These are phyloP conservation scores for Orchestia grillus DNA, from an alignment of 1,140 invertebrate genomes.

Conservation along the genomic window DNA sequence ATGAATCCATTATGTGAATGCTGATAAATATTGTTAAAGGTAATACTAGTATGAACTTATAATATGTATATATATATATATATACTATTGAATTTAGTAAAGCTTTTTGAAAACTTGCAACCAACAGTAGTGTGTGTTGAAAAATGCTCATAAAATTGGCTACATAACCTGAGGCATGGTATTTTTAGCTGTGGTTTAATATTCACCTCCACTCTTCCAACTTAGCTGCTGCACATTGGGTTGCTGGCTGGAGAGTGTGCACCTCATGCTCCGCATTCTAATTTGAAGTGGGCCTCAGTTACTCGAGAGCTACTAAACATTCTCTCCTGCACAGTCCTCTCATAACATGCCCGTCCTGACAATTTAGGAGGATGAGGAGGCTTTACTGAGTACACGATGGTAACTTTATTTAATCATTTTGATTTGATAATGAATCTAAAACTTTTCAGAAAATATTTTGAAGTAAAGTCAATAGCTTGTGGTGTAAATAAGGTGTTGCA, in stretches of 20 bases:
- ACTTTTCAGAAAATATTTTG: neutral
- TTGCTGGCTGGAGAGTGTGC: neutral
- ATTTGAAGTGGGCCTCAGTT: neutral
- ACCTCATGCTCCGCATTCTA: neutral
- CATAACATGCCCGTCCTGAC: neutral
- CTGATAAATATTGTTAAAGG: too few species aligned
- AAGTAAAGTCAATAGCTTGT: neutral
- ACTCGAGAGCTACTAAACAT: neutral
- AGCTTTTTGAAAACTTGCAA: too few species aligned
- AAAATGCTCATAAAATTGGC: neutral
- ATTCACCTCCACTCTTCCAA: neutral
- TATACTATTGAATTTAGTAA: too few species aligned
- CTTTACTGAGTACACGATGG: neutral
- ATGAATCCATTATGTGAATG: too few species aligned
- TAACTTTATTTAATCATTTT: neutral
- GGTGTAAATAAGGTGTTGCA: too few species aligned
- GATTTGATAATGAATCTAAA: neutral
- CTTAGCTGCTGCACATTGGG: neutral
- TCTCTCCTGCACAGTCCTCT: neutral
- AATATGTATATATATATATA: too few species aligned
- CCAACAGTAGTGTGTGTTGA: too few species aligned
- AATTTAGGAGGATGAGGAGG: neutral
- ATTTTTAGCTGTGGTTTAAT: neutral
- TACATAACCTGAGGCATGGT: neutral
- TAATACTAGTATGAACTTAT: too few species aligned